Evolutionary conservation across 2,797 vertebrate species (phyloP).

Genomic region (Anguilla anguilla): DNA sequence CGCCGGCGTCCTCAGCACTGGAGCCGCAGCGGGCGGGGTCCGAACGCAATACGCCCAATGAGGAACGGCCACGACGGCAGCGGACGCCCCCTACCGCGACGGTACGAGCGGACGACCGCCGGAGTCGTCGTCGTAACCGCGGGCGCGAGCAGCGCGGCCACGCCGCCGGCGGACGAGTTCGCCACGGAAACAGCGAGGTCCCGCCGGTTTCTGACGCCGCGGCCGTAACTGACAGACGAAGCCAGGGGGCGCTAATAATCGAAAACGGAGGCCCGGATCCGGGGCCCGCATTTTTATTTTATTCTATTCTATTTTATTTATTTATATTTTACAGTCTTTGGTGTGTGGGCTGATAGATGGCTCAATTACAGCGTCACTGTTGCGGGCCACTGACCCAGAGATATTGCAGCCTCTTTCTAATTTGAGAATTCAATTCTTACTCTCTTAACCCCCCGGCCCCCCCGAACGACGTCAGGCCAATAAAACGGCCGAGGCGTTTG

Average conservation of each 20-base stretch:
- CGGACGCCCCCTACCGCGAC: no score
- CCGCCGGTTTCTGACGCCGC: background rate
- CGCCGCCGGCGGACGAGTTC: background rate
- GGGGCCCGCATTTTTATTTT: background rate
- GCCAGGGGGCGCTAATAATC: background rate
- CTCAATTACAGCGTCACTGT: background rate
- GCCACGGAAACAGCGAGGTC: background rate
- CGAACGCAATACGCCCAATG: background rate
- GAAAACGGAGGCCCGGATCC: background rate
- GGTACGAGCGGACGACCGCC: background rate
- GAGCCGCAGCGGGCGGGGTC: no score
- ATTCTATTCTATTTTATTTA: background rate
- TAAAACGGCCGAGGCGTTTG: background rate
- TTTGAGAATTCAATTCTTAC: conserved; percentile 2
- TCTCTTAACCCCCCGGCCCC: background rate
- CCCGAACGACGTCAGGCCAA: background rate
- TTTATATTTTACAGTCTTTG: background rate
- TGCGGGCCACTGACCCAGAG: background rate
- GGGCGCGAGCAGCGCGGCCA: background rate
- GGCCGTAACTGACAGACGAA: background rate
- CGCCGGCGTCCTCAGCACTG: background rate
- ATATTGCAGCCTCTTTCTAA: background rate
- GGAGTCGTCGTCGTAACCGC: no score
- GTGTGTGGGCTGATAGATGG: background rate
- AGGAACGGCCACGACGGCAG: background rate